Evolutionary conservation across 2,888 invertebrate species (phyloP), one percentile per base, ranked within the genome.

Genomic region (Autographa gamma): DNA sequence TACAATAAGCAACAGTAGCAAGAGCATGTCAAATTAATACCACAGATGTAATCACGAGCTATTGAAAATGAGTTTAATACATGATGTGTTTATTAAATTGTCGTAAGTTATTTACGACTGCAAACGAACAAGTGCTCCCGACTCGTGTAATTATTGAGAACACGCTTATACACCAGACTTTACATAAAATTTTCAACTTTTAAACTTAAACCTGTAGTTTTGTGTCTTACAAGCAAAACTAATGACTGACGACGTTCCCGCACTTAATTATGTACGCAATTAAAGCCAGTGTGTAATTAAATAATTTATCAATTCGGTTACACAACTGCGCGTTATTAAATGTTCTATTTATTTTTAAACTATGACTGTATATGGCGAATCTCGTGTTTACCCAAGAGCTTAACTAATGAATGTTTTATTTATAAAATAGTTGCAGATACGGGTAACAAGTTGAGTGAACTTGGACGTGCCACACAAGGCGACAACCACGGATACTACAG

Each of bases 1-100:
- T 93, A 93, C 87, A 81, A 80, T 78, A 70, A 68, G 65, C 56
- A 63, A 87, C 91, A 86, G 92, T 88, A 92, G 91, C 91, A 77
- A 80, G 85, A 83, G 87, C 87, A 88, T 87, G 90, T 92, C 91
- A 93, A 93, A 95, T 94, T 93, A 93, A 92, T 94, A 90, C 88
- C 16, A 83, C 80, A 86, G 92, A 92, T 90, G 85, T 88, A 91
- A 92, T 93, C 92, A 90, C 86, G 82, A 87, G 91, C 91, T 91
- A 92, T 93, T 92, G 93, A 92, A 91, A 90, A 92, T 91, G 89
- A 91, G 88, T 93, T 94, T 93, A 93, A 86, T 87, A 83, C 88
- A 86, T 93, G 93, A 94, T 93, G 93, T 93, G 93, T 95, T 92
- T 94, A 95, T 95, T 94, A 95, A 94, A 94, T 92, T 93, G 93